Evolutionary conservation across 2,113 vertebrate species (phyloP).

Genomic region (Fregetta grallaria): DNA sequence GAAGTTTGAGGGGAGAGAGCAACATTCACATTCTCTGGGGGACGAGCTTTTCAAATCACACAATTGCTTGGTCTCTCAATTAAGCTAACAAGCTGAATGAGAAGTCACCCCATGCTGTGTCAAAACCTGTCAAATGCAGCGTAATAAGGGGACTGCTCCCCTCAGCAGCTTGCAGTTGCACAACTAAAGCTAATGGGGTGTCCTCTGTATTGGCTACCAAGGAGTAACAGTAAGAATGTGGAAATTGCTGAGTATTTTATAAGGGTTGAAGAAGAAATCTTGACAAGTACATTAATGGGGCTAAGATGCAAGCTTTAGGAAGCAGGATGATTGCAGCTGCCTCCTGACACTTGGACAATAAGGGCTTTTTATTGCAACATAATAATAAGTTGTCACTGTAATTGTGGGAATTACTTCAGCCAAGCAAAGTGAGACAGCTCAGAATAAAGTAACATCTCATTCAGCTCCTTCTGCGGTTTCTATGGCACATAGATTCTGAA

Average conservation of each 20-base stretch:
- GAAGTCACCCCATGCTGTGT: neutral
- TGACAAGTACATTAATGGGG: neutral
- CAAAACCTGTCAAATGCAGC: neutral
- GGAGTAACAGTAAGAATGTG: neutral
- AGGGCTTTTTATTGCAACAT: slow-evolving; percentile 1
- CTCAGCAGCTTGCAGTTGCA: neutral
- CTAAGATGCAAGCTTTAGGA: neutral
- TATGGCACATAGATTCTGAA: neutral
- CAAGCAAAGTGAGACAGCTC: neutral
- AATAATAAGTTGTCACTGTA: slow-evolving; percentile 18
- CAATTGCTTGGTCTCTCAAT: neutral
- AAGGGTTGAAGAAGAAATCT: neutral
- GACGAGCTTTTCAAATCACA: slow-evolving; percentile 49
- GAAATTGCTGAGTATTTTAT: neutral
- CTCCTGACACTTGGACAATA: neutral
- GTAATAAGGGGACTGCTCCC: neutral
- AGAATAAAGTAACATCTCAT: neutral
- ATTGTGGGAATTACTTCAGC: neutral
- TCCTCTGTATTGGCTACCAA: neutral
- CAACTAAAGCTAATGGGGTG: neutral
- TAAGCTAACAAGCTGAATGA: neutral
- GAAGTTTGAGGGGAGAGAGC: neutral
- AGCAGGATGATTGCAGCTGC: neutral
- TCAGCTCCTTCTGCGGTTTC: neutral
- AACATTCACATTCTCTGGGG: neutral